Conservation (phyloP, 2,888 invertebrate species). For the Hemithea aestivaria region DNA sequence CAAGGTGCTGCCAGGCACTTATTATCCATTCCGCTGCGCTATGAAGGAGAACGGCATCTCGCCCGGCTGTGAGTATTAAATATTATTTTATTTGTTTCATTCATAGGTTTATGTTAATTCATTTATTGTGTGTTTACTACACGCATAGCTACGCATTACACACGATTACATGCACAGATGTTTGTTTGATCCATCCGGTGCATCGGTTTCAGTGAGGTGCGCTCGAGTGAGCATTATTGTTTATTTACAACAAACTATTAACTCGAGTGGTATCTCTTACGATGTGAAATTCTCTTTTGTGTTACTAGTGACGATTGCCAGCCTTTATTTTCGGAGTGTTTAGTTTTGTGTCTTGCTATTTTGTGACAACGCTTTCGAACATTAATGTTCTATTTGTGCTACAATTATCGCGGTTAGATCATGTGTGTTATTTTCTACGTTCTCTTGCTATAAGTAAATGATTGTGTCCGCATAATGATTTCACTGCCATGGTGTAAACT, state of each 20-base stretch:
- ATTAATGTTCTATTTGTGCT: slow-evolving; percentile 27
- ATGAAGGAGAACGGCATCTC: slow-evolving; percentile 89
- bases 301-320: slow-evolving; percentile 45
- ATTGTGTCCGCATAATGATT: slow-evolving; percentile 47
- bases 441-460: slow-evolving; percentile 4
- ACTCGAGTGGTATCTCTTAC: slow-evolving; percentile 30
- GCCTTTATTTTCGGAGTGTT: slow-evolving; percentile 55
- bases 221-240: slow-evolving; percentile 37
- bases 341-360: slow-evolving; percentile 37
- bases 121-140: slow-evolving; percentile 18
- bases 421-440: slow-evolving; percentile 2
- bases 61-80: slow-evolving; percentile 89
- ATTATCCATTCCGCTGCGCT: slow-evolving; percentile 91
- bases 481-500: slow-evolving; percentile 53
- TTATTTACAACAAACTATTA: slow-evolving; percentile 35
- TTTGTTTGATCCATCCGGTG: slow-evolving; percentile 34
- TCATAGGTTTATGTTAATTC: slow-evolving; percentile 17
- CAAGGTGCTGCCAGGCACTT: slow-evolving; percentile 89
- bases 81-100: slow-evolving; percentile 31
- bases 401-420: slow-evolving; percentile 15
- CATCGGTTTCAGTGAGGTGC: slow-evolving; percentile 54
- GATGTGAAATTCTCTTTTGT: slow-evolving; percentile 36
- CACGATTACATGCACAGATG: slow-evolving; percentile 31
- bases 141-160: slow-evolving; percentile 26
- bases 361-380: slow-evolving; percentile 45